These are phyloP conservation scores for Sycophaga agraensis DNA, from an alignment of 1,140 invertebrate species.

Conservation along the genomic window DNA sequence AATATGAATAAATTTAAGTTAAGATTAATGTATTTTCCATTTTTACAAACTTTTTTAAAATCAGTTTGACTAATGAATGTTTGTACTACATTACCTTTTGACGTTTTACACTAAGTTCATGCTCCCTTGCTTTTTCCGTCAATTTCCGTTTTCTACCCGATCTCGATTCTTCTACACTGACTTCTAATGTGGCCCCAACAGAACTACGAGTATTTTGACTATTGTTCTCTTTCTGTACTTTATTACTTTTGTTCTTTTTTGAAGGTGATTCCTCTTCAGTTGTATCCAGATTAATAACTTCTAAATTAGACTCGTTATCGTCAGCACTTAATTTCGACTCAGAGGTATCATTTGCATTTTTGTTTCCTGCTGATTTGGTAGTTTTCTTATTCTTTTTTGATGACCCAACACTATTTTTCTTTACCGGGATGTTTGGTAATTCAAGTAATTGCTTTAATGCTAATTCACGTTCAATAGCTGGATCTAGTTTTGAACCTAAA, in stretches of 20 bases:
- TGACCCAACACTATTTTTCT: conserved; percentile 37
- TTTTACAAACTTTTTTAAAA: neutral
- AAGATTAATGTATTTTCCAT: neutral
- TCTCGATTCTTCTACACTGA: conserved; percentile 44
- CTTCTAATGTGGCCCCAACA: neutral
- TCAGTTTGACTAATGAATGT: neutral
- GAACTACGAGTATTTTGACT: conserved; percentile 15
- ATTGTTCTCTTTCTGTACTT: conserved; percentile 22
- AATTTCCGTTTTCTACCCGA: conserved; percentile 53
- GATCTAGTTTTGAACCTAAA: conserved; percentile 46
- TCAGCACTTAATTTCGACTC: conserved; percentile 5
- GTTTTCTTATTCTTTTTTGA: conserved; percentile 19
- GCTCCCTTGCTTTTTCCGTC: conserved; percentile 53
- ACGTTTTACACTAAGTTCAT: conserved; percentile 43
- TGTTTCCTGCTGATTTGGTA: conserved; percentile 21
- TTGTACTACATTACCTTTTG: conserved; percentile 22
- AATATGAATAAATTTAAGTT: too few relatives aligned
- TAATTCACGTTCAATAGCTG: conserved; percentile 55
- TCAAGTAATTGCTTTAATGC: conserved; percentile 60
- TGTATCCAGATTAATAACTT: conserved; percentile 14
- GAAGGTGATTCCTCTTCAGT: conserved; percentile 27
- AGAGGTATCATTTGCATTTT: conserved; percentile 17
- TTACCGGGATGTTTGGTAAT: conserved; percentile 43
- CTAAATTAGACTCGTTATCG: neutral
- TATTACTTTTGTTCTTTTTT: conserved; percentile 25